A percentile compares a stretch with the other conserved stretches of the same genome.
phyloP scores from a whole-genome alignment of 2,888 invertebrate genomes.

The Gastracanthus pulcherrimus region DNA sequence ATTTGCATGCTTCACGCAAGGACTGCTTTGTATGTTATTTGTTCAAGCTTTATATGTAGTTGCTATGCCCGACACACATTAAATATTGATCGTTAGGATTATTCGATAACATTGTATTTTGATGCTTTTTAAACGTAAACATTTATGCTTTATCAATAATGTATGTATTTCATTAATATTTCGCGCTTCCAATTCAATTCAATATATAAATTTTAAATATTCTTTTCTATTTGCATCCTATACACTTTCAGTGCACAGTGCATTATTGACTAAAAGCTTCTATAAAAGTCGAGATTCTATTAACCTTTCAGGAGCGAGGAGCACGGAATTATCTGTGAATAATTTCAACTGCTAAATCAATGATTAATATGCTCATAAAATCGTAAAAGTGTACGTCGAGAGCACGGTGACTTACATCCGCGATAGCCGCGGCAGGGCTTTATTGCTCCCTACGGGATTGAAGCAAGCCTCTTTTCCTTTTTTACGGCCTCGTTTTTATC shows the following conservation, averaged over 20 bases:
- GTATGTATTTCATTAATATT: no score
- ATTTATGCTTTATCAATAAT: neutral
- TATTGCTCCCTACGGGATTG: conserved; percentile 27
- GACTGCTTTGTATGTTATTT: conserved; percentile 8
- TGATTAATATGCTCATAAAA: conserved; percentile 45
- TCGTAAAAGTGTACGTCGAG: conserved; percentile 7
- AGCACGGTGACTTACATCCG: neutral
- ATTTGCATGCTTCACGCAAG: conserved; percentile 37
- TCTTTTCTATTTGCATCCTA: no score
- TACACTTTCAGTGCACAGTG: no score
- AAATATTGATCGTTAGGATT: conserved; percentile 4
- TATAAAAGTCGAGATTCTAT: neutral
- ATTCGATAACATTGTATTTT: neutral
- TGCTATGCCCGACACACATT: neutral
- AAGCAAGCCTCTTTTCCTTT: conserved; percentile 14
- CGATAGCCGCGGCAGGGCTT: conserved; percentile 5
- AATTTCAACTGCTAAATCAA: conserved; percentile 10
- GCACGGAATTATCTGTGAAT: neutral
- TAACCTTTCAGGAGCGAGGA: neutral
- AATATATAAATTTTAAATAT: neutral
- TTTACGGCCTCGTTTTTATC: conserved; percentile 45
- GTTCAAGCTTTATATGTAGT: neutral
- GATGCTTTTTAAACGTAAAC: neutral
- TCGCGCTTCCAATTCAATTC: conserved; percentile 8
- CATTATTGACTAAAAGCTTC: no score